Evolutionary conservation across 2,888 invertebrate species (phyloP).

Genomic region (Litoditis marina): DNA sequence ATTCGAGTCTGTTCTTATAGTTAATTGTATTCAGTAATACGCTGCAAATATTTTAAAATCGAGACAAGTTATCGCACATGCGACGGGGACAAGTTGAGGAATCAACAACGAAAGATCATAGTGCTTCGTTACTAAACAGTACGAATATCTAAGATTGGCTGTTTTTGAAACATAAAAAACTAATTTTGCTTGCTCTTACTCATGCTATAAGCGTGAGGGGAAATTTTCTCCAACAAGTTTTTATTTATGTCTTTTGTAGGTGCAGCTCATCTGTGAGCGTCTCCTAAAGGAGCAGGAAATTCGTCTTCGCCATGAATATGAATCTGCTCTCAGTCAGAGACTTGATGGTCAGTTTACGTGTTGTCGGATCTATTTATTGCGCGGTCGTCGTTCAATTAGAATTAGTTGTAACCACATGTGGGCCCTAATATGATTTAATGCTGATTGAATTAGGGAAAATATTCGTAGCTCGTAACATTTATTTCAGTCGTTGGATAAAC

Average conservation of each 20-base stretch:
- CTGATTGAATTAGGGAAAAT: no score
- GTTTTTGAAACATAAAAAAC: no score
- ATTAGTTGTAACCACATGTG: neutral
- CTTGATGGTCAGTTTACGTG: slow-evolving; percentile 69
- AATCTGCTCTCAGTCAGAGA: slow-evolving; percentile 84
- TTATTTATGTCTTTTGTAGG: slow-evolving; percentile 67
- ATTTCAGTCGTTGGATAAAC: neutral
- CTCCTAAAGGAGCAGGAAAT: slow-evolving; percentile 92
- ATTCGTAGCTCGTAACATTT: neutral
- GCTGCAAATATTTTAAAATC: neutral
- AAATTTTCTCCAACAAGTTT: neutral
- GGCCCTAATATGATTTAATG: no score
- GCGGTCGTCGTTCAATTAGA: neutral
- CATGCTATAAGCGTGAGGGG: no score
- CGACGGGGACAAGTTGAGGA: no score
- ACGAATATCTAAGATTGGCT: no score
- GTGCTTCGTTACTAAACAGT: no score
- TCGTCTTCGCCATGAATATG: slow-evolving; percentile 88
- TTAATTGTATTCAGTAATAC: no score
- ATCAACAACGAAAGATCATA: no score
- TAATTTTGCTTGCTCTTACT: no score
- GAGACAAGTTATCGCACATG: neutral
- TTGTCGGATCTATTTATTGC: no score
- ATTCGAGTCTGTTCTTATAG: no score
- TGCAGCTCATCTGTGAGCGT: slow-evolving; percentile 92